Conservation (phyloP, 2,888 invertebrate species). For the Argyresthia albistria region DNA sequence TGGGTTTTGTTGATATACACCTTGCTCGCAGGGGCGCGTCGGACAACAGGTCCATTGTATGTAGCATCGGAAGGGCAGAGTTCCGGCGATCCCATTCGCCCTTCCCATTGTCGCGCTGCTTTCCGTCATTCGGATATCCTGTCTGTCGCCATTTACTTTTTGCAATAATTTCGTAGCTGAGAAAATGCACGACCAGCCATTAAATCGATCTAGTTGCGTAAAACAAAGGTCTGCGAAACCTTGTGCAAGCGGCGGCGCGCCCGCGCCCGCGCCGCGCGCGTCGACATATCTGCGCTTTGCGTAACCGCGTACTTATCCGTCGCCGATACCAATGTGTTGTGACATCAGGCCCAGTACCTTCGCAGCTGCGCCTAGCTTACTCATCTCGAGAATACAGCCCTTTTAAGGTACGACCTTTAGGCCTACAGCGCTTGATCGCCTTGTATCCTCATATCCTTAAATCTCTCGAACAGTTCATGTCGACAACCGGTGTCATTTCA, state of each 20-base stretch:
- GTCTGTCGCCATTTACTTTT: not conserved
- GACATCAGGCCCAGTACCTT: conserved; percentile 48
- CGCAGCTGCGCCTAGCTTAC: conserved; percentile 26
- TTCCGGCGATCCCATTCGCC: conserved; percentile 25
- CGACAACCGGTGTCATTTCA: conserved; percentile 28
- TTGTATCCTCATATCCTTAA: conserved; percentile 11
- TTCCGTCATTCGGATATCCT: conserved; percentile 8
- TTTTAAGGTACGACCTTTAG: not conserved
- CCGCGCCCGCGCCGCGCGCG: conserved; percentile 47
- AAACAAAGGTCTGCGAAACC: conserved; percentile 72
- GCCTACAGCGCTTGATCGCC: conserved; percentile 9
- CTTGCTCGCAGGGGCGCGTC: conserved; percentile 17
- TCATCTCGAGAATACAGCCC: not conserved
- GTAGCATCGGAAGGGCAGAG: conserved; percentile 20
- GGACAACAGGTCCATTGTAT: conserved; percentile 35
- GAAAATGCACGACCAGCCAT: conserved; percentile 66
- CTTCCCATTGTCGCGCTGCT: conserved; percentile 16
- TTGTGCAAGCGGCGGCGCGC: conserved; percentile 58
- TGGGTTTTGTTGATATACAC: conserved; percentile 29
- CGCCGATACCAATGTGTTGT: conserved; percentile 55
- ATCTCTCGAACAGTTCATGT: conserved; percentile 12
- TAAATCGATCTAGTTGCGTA: conserved; percentile 71
- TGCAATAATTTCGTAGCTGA: conserved; percentile 36
- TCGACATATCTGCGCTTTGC: conserved; percentile 71
- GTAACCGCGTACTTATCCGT: conserved; percentile 70